Evolutionary conservation across 2,113 vertebrate species (phyloP), one percentile per base, ranked within the genome.

Genomic region (Mandrillus leucophaeus): DNA sequence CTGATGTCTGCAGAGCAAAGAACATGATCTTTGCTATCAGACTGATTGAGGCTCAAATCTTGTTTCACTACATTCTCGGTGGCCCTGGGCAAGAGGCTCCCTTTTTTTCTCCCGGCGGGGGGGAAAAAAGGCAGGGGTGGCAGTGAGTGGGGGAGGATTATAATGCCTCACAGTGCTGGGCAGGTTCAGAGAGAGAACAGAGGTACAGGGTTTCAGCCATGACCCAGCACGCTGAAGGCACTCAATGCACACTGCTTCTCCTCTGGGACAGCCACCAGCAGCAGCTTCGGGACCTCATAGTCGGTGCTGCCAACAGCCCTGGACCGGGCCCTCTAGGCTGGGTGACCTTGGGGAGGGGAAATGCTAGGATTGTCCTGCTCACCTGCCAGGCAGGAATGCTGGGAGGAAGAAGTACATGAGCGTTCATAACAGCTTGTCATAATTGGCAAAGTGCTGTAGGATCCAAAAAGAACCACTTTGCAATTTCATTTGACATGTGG

Each of bases 401-500:
- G 66, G 30, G 25, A 32, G 43, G 12, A n/a, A 27, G 30, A 18
- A 9, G 27, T 5, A 35, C 35, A 40, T 23, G 0, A 9, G 80
- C 1, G 50, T 61, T 48, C 55, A 70, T 27, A 35, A 40, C n/a
- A 40, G 68, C n/a, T 11, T 3, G 14, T 3, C 3, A 40, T 27
- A 25, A 4, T 8, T 22, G 78, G 35, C 64, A 38, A 10, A 40
- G 75, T 0, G 11, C 61, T 20, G 3, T 0, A 7, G 38, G 40
- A 18, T 17, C 2, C 18, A 32, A 50, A 64, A 12, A n/a, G 5
- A 13, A 2, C 50, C 14, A 6, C 83, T 6, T 0, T 2, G 6
- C 45, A 18, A 52, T 48, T 6, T 13, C 2, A 1, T 0, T 0
- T 57, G 78, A 48, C 35, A 3, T 0, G 2, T 0, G 38, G 55